phyloP scores from a whole-genome alignment of 2,113 vertebrate species.

The Alces alces region DNA sequence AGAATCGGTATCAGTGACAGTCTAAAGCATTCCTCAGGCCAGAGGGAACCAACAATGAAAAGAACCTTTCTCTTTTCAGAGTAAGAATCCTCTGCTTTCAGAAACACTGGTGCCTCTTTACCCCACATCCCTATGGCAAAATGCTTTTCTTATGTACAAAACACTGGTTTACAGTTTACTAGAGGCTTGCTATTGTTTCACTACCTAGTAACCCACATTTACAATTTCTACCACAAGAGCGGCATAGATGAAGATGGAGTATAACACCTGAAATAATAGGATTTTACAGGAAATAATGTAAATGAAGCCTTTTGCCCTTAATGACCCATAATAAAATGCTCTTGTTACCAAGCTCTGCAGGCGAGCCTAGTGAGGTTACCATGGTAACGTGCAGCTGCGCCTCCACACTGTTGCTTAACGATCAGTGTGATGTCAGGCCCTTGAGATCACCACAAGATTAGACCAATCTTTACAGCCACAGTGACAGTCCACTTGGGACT shows the following conservation, averaged over 20 bases:
- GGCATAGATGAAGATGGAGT: neutral
- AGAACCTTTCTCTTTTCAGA: neutral
- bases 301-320: constrained; percentile 66
- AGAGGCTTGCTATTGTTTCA: neutral
- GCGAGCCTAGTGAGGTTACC: constrained; percentile 34
- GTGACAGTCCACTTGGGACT: neutral
- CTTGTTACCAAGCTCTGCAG: constrained; percentile 46
- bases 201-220: neutral
- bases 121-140: neutral
- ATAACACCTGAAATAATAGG: constrained; percentile 50
- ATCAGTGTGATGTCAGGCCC: constrained; percentile 64
- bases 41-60: neutral
- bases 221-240: neutral
- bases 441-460: constrained; percentile 54
- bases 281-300: constrained; percentile 62
- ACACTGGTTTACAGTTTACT: neutral
- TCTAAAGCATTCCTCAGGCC: neutral
- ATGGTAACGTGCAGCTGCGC: constrained; percentile 52
- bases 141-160: neutral
- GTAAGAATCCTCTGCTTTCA: neutral
- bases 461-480: constrained; percentile 41
- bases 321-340: constrained; percentile 66
- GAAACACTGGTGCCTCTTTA: neutral
- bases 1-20: neutral
- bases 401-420: constrained; percentile 49